Evolutionary conservation across 2,797 vertebrate genomes (phyloP).

Genomic region (Esox lucius): DNA sequence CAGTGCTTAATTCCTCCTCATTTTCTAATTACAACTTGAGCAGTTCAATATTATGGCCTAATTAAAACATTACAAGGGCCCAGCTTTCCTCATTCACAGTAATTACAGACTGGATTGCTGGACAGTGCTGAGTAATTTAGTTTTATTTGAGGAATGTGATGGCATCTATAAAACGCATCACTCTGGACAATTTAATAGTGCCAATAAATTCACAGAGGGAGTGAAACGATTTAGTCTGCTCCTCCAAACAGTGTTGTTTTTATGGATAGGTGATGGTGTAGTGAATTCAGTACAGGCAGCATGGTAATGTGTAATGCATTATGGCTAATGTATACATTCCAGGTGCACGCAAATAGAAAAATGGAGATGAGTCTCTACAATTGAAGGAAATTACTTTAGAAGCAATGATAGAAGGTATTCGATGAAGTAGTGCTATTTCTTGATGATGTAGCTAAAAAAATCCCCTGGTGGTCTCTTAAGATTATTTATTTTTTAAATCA

Average conservation of each 20-base stretch:
- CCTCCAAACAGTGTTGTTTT: conserved; percentile 50
- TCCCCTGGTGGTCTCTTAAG: background rate
- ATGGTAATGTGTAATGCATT: background rate
- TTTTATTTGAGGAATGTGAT: conserved; percentile 66
- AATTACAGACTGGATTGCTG: conserved; percentile 57
- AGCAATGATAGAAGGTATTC: background rate
- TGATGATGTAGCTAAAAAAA: background rate
- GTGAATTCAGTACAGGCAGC: background rate
- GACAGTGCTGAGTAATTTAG: conserved; percentile 58
- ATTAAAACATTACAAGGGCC: conserved; percentile 65
- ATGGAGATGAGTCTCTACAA: background rate
- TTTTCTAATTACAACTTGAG: conserved; percentile 64
- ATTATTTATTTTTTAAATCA: background rate
- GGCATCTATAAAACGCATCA: conserved; percentile 60
- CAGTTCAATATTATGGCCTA: conserved; percentile 62
- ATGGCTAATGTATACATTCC: background rate
- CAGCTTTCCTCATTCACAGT: conserved; percentile 40
- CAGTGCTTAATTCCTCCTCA: conserved; percentile 49
- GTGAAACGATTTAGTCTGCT: conserved; percentile 50
- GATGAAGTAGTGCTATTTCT: background rate
- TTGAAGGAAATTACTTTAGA: background rate
- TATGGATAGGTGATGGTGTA: conserved; percentile 14
- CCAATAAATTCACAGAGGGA: conserved; percentile 46
- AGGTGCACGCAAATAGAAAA: background rate
- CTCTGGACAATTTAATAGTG: conserved; percentile 51